A percentile compares a stretch with the other conserved stretches of the same genome.
phyloP scores from a whole-genome alignment of 2,113 vertebrate species.

The Campylorhamphus procurvoides region DNA sequence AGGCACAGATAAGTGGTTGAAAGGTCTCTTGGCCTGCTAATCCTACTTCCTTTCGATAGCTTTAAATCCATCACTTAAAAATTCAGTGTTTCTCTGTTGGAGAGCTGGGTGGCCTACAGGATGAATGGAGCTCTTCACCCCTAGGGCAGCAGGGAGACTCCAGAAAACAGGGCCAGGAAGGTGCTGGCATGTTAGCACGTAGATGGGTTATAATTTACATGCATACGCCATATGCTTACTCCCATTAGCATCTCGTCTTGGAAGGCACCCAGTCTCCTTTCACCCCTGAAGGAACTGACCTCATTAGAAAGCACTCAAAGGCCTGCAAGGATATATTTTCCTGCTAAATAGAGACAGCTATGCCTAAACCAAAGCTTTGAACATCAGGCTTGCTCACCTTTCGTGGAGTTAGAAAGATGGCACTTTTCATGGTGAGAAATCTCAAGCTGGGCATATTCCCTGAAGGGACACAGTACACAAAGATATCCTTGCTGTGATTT shows the following conservation, averaged over 20 bases:
- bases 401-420: not conserved
- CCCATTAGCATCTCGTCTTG: conserved; percentile 2
- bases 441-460: not conserved
- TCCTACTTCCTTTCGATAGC: conserved; percentile 59
- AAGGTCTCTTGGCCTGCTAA: conserved; percentile 63
- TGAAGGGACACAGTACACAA: not conserved
- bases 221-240: not conserved
- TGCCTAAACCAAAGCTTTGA: not conserved
- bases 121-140: conserved; percentile 66
- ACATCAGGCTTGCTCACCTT: not conserved
- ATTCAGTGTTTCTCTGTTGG: conserved; percentile 53
- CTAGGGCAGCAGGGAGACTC: conserved; percentile 38
- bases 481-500: not conserved
- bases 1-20: conserved; percentile 64
- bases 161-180: conserved; percentile 35
- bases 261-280: conserved; percentile 41
- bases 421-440: not conserved
- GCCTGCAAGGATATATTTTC: not conserved
- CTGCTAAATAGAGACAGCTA: not conserved
- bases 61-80: conserved; percentile 75
- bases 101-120: conserved; percentile 66
- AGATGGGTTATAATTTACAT: conserved; percentile 48
- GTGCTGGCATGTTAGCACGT: conserved; percentile 60
- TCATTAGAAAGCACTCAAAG: not conserved
- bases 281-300: not conserved